Evolutionary conservation across 2,888 invertebrate genomes (phyloP).

Genomic region (Endomychus coccineus): DNA sequence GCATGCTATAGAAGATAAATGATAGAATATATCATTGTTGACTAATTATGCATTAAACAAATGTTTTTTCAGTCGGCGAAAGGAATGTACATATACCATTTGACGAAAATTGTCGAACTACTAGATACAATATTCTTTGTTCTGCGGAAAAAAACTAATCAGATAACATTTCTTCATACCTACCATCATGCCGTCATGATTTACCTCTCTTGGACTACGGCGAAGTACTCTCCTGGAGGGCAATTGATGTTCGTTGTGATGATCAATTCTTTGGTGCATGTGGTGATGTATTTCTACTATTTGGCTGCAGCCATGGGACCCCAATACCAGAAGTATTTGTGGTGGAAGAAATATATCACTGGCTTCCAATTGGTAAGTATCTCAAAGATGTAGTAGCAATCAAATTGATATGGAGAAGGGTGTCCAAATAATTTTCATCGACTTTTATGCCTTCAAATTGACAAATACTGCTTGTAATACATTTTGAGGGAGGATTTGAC

Average conservation of each 20-base stretch:
- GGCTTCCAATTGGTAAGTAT: constrained; percentile 64
- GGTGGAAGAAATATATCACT: constrained; percentile 83
- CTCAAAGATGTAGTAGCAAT: too few relatives aligned
- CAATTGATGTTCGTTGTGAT: constrained; percentile 64
- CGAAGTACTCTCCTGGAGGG: constrained; percentile 71
- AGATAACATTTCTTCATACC: constrained; percentile 84
- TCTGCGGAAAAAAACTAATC: constrained; percentile 80
- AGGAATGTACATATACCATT: constrained; percentile 77
- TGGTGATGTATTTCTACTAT: constrained; percentile 78
- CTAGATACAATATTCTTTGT: constrained; percentile 92
- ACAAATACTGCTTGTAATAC: too few relatives aligned
- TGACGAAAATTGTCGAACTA: constrained; percentile 85
- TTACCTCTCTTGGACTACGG: constrained; percentile 85
- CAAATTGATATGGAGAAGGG: too few relatives aligned
- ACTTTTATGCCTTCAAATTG: too few relatives aligned
- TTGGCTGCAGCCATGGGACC: constrained; percentile 72
- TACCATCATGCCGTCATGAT: constrained; percentile 96
- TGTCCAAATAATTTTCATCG: too few relatives aligned
- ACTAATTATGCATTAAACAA: too few relatives aligned
- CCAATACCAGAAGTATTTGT: constrained; percentile 62
- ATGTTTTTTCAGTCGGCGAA: constrained; percentile 54
- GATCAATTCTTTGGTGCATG: constrained; percentile 69
- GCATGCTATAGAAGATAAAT: too few relatives aligned
- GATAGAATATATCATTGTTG: too few relatives aligned
- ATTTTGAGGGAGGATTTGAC: too few relatives aligned